These are phyloP conservation scores for Zhuqinia jingwanae DNA, from an alignment of 2,888 invertebrate genomes.

Conservation along the genomic window DNA sequence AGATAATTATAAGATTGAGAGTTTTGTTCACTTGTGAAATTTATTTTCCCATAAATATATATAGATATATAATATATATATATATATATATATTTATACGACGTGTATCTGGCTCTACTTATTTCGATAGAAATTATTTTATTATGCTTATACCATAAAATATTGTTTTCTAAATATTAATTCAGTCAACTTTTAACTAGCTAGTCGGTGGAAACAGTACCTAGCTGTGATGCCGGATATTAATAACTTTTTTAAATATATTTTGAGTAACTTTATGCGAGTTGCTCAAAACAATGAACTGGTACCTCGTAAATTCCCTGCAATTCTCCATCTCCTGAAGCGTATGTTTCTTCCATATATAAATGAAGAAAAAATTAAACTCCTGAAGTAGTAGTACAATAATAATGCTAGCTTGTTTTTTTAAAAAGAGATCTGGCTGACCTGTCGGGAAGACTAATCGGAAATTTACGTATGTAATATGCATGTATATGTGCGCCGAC, in stretches of 20 bases:
- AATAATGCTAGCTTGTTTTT: constrained; percentile 13
- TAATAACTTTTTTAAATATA: too few relatives aligned
- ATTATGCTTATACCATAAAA: constrained; percentile 21
- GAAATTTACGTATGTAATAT: constrained; percentile 60
- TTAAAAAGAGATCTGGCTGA: constrained; percentile 62
- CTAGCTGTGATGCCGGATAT: constrained; percentile 35
- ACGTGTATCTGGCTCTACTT: too few relatives aligned
- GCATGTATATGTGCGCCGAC: too few relatives aligned
- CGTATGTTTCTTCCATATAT: constrained; percentile 56
- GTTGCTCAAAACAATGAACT: constrained; percentile 10
- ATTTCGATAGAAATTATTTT: constrained; percentile 20
- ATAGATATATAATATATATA: constrained; percentile 23
- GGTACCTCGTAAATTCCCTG: constrained; percentile 58
- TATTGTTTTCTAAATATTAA: constrained; percentile 54
- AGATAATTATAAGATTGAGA: too few relatives aligned
- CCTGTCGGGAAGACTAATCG: constrained; percentile 67
- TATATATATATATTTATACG: too few relatives aligned
- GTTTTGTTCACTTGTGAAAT: constrained; percentile 26
- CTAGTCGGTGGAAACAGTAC: constrained; percentile 71
- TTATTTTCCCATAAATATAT: constrained; percentile 7
- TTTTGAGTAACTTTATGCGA: constrained; percentile 29
- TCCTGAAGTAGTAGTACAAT: too few relatives aligned
- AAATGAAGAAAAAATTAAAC: constrained; percentile 55
- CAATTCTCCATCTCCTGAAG: constrained; percentile 63
- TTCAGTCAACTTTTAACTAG: constrained; percentile 69